phyloP scores from a whole-genome alignment of 1,140 invertebrate genomes.

The Gonatopus flavifemur region DNA sequence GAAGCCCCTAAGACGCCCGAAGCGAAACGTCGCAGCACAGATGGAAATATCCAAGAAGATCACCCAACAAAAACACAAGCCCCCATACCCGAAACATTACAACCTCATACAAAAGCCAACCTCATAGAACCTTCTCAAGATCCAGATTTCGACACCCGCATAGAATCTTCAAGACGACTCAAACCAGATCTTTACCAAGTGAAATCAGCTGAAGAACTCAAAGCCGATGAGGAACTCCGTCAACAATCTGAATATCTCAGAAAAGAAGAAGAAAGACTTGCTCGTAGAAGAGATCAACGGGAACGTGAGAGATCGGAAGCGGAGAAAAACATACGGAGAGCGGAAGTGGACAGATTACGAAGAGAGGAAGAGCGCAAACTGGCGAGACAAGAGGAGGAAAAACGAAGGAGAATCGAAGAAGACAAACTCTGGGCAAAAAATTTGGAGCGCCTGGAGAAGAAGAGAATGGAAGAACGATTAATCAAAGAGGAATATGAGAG shows the following conservation, averaged over 20 bases:
- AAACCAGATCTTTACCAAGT: too few species aligned
- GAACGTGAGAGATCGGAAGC: conserved; percentile 10
- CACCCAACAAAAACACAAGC: too few species aligned
- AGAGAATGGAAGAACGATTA: conserved; percentile 17
- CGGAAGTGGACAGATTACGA: conserved; percentile 4
- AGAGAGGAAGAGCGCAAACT: neutral
- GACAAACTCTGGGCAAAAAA: conserved; percentile 13
- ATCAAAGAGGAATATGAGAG: conserved; percentile 14
- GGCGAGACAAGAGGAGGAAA: neutral
- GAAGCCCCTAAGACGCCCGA: too few species aligned
- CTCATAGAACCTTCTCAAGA: too few species aligned
- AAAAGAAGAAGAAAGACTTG: conserved; percentile 6
- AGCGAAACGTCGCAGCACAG: conserved; percentile 1
- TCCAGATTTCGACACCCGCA: too few species aligned
- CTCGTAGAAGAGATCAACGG: neutral
- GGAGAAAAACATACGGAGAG: conserved; percentile 4
- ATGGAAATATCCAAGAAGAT: too few species aligned
- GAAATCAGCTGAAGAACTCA: neutral
- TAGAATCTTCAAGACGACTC: too few species aligned
- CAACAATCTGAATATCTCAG: neutral
- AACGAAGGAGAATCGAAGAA: conserved; percentile 7
- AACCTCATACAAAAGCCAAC: too few species aligned
- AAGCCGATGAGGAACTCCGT: neutral
- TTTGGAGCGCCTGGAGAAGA: conserved; percentile 8
- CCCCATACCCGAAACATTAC: too few species aligned